Conservation (phyloP, 2,888 invertebrate genomes). For the Drosophila austrosaltans region DNA sequence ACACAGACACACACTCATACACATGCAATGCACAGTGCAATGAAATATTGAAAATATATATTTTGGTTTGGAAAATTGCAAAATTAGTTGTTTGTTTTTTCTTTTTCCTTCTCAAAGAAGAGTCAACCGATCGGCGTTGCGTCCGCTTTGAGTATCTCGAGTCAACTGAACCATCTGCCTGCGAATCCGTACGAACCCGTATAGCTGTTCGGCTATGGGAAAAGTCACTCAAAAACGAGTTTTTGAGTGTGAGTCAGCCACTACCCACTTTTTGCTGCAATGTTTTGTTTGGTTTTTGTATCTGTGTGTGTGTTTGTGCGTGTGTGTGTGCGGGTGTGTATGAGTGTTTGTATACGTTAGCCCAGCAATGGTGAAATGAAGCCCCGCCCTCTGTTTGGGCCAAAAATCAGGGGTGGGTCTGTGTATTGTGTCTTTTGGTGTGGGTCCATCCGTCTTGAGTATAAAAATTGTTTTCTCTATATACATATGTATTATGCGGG, state of each 20-base stretch:
- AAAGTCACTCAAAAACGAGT: constrained; percentile 57
- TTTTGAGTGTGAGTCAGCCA: constrained; percentile 28
- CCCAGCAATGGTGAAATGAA: constrained; percentile 9
- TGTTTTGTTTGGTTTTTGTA: background rate
- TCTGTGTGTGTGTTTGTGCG: background rate
- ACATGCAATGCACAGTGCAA: constrained; percentile 8
- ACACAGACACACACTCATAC: constrained; percentile 9
- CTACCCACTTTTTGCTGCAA: constrained; percentile 19
- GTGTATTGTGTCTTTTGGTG: background rate
- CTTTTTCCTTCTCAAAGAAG: constrained; percentile 13
- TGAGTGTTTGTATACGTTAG: background rate
- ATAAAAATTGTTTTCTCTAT: constrained; percentile 19
- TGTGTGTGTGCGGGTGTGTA: background rate
- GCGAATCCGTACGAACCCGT: constrained; percentile 9
- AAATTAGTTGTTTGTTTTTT: constrained; percentile 18
- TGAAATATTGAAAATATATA: constrained; percentile 18
- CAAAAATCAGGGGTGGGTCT: constrained; percentile 21
- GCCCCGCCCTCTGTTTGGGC: constrained; percentile 4
- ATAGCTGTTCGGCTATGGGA: constrained; percentile 30
- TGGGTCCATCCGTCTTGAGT: constrained; percentile 7
- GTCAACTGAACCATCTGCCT: constrained; percentile 57
- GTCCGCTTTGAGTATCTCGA: constrained; percentile 72
- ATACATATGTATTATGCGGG: constrained; percentile 34
- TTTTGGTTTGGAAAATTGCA: background rate
- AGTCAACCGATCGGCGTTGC: constrained; percentile 44